A percentile compares a stretch with the other conserved stretches of the same genome.
phyloP scores from a whole-genome alignment of 2,113 vertebrate genomes.

The Hypocryptadius cinnamomeus region DNA sequence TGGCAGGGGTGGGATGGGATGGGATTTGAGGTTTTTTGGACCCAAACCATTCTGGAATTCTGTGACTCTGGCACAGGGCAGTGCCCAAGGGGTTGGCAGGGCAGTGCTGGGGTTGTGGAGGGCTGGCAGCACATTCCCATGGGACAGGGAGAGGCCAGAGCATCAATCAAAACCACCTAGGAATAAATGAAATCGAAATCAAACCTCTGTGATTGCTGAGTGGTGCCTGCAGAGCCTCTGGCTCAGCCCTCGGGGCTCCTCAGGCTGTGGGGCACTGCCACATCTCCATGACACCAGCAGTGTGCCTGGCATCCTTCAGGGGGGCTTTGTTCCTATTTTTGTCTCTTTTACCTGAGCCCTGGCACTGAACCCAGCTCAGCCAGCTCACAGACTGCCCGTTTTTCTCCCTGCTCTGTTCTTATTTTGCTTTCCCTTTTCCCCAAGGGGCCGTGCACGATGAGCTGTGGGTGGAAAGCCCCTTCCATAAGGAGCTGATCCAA shows the following conservation, averaged over 20 bases:
- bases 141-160: too few species aligned
- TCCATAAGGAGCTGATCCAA: fast-evolving
- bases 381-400: fast-evolving
- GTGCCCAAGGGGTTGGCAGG: not conserved
- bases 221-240: not conserved
- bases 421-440: not conserved
- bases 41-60: too few species aligned
- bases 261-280: fast-evolving
- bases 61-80: not conserved
- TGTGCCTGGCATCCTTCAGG: not conserved
- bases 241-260: not conserved
- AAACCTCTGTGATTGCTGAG: fast-evolving
- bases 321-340: not conserved
- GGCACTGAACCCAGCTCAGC: not conserved
- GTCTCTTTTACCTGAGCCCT: not conserved
- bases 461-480: not conserved
- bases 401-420: not conserved
- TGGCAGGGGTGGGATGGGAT: not conserved
- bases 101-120: not conserved
- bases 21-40: fast-evolving
- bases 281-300: fast-evolving
- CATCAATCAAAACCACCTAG: not conserved
- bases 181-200: not conserved
- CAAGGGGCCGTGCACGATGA: fast-evolving
- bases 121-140: not conserved